These are phyloP conservation scores for Pipa parva DNA, from an alignment of 2,113 vertebrate genomes.

Conservation along the genomic window DNA sequence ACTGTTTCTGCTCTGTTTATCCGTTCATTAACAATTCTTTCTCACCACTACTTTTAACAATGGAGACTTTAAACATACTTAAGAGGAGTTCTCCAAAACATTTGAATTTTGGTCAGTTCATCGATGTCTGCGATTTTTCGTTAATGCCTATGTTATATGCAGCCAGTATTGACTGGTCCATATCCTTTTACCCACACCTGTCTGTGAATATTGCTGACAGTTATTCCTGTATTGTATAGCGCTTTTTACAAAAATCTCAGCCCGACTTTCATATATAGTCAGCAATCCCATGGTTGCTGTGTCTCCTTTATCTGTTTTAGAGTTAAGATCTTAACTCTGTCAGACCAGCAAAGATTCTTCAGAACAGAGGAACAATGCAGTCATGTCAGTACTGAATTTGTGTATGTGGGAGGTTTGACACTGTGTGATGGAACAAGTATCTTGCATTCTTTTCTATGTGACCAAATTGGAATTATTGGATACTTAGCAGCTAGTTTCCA, in stretches of 20 bases:
- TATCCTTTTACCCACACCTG: conserved; percentile 1
- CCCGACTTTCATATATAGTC: conserved; percentile 13
- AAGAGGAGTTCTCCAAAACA: background rate
- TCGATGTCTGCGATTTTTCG: conserved; percentile 12
- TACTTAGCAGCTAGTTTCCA: background rate
- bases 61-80: conserved; percentile 6
- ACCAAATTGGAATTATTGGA: conserved; percentile 53
- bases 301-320: conserved; percentile 19
- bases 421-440: background rate
- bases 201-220: conserved; percentile 34
- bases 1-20: conserved; percentile 4
- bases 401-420: background rate
- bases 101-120: background rate
- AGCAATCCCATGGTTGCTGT: conserved; percentile 5
- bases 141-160: conserved; percentile 8
- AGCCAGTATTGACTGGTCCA: background rate
- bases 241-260: conserved; percentile 10
- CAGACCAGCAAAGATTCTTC: conserved; percentile 1
- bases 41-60: background rate
- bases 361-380: background rate
- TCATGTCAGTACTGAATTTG: background rate
- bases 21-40: conserved; percentile 12
- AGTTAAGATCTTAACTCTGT: conserved; percentile 9
- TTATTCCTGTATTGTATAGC: conserved; percentile 28
- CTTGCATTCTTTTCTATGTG: conserved; percentile 42